Base-by-base conservation (phyloP, 2,113 vertebrate species). In the Phasianus colchicus region DNA sequence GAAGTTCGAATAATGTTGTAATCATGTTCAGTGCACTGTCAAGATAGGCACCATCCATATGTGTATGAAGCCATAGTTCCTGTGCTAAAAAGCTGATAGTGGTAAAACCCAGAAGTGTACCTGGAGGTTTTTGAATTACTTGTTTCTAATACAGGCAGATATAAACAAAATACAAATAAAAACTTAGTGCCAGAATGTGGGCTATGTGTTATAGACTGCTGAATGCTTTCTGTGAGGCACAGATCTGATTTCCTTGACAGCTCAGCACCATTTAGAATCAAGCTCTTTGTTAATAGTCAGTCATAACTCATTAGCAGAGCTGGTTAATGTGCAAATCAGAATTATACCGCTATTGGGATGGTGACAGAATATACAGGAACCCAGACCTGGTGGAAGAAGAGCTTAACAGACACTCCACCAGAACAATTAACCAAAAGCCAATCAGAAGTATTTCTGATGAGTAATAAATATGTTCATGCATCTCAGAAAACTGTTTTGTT, bases 391-490 rank as follows among this genome's bases (percentile, higher is more conserved):
- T 30, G 47, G 42, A 40, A 45, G 42, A 14, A 20, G 38, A 10
- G 42, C 38, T 27, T 34, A 9, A 5, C 45, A n/a, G 6, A 2
- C 27, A 7, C 10, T 22, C 15, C 21, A 11, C 11, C 34, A 61
- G 8, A 7, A 6, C 0, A 4, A 71, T 17, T 5, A 45, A 66
- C 29, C 14, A 7, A 60, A 36, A 48, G 15, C 12, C 69, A 58
- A 14, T 8, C 21, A 2, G 7, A 19, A 21, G 21, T 21, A 45
- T 63, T 30, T 61, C 45, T 55, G 42, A 32, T 50, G 65, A 69
- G 60, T 36, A 16, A 18, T 11, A 24, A 78, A 66, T 27, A 15
- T 0, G 0, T n/a, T 16, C 0, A 1, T 52, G 54, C 52, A 70
- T 47, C 79, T 29, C 8, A 27, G 40, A 57, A 11, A 16, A 3